Base-by-base conservation (phyloP, 2,797 vertebrate species). In the Fratercula arctica region DNA sequence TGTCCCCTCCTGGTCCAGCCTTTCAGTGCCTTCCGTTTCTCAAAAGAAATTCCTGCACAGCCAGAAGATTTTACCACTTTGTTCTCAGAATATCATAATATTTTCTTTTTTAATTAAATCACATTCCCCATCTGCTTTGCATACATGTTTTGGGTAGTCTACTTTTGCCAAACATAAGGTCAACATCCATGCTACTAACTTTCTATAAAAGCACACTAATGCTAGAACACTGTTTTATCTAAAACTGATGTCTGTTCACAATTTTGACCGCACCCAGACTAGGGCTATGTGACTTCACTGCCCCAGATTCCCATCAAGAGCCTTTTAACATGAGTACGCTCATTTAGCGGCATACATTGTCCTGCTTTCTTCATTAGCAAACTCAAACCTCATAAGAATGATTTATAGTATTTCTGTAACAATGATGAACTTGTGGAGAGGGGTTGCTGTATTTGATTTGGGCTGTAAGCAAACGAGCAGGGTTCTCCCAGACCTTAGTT, bases 141-240 rank as follows among this genome's bases (percentile, higher is more conserved):
- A 96, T 96, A 61, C 93, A 77, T 93, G 89, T 88, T 96, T 93
- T 64, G 94, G 79, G 87, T 69, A 85, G 70, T 57, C 74, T 72
- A 6, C 79, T 89, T 95, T 86, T 97, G 96, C 97, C 96, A 97
- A 95, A 97, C 95, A 97, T 97, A 97, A 96, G 96, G 96, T 89
- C 84, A 95, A 90, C 95, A 96, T 92, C 89, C 92, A 79, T 25
- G 60, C 90, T 96, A 96, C 92, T 95, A 93, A 86, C 87, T 94
- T 90, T 78, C 76, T 93, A 94, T 90, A 88, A 92, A 89, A 90
- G 87, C 70, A 11, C n/a, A 81, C 53, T 74, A 41, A 88, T 60
- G 69, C 87, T 90, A 81, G 46, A 91, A 23, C 57, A 86, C 35
- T 67, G 51, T 66, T 95, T 95, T 95, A 95, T 96, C 96, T 90